These are phyloP conservation scores for Chlorops oryzae DNA, from an alignment of 1,140 invertebrate species.

Conservation along the genomic window DNA sequence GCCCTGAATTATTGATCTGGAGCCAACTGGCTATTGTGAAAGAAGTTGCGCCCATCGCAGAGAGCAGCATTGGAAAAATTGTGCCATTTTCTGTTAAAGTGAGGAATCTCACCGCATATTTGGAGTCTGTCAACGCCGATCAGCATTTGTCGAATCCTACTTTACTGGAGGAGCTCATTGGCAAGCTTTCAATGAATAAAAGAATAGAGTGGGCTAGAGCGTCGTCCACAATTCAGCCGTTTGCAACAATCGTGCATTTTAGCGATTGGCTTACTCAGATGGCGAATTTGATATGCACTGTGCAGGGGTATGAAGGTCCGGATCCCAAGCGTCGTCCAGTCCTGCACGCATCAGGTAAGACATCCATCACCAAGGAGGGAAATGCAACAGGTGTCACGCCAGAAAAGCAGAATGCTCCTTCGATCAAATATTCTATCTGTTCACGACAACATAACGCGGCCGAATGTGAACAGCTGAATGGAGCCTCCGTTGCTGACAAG, in stretches of 20 bases:
- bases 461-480: no score
- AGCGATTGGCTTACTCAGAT: background rate
- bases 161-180: constrained; percentile 2
- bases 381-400: no score
- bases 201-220: constrained; percentile 3
- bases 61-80: constrained; percentile 1
- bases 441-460: no score
- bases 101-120: constrained; percentile 4
- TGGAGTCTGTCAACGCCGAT: background rate
- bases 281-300: background rate
- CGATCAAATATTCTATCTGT: no score
- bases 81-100: constrained; percentile 6
- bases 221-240: background rate
- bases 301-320: no score
- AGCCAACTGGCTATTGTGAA: constrained; percentile 3
- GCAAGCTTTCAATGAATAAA: constrained; percentile 8
- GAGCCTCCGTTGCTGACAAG: no score
- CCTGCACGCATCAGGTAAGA: no score
- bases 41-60: constrained; percentile 4
- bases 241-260: background rate
- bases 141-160: constrained; percentile 7
- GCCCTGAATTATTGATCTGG: constrained; percentile 1
- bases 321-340: no score
- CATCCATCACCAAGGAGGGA: no score
- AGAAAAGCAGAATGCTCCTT: no score